Percentiles rank a stretch among this genome's conserved stretches.
These are phyloP conservation scores for Linepithema humile DNA, from an alignment of 1,140 invertebrate species.

Conservation along the genomic window DNA sequence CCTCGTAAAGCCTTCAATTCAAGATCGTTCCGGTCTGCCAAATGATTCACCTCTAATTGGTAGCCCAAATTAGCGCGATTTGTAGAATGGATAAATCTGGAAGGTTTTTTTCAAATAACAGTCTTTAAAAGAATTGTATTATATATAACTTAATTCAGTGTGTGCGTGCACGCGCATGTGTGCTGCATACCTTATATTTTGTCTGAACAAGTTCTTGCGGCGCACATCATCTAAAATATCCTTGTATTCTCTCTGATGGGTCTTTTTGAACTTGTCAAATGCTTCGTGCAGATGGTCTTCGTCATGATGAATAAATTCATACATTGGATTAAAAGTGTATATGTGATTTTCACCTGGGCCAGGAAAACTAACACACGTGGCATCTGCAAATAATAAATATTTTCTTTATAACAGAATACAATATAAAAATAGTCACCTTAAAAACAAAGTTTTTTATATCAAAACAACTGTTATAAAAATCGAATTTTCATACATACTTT, in stretches of 20 bases:
- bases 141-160: no score
- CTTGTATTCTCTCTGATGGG: slow-evolving; percentile 90
- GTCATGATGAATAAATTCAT: slow-evolving; percentile 92
- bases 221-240: slow-evolving; percentile 88
- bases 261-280: slow-evolving; percentile 91
- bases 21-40: slow-evolving; percentile 92
- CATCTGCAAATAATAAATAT: slow-evolving; percentile 83
- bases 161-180: no score
- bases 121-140: no score
- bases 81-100: slow-evolving; percentile 92
- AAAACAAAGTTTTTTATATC: slow-evolving; percentile 1
- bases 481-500: slow-evolving; percentile 82
- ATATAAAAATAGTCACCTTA: not conserved
- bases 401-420: not conserved
- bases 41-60: slow-evolving; percentile 93
- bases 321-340: slow-evolving; percentile 96
- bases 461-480: slow-evolving; percentile 1
- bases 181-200: slow-evolving; percentile 90
- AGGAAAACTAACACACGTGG: slow-evolving; percentile 92
- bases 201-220: slow-evolving; percentile 93
- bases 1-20: slow-evolving; percentile 94
- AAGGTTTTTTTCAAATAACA: no score
- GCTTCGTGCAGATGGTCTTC: slow-evolving; percentile 90
- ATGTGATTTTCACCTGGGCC: slow-evolving; percentile 92
- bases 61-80: slow-evolving; percentile 92